Evolutionary conservation across 2,797 vertebrate species (phyloP), one percentile per base, ranked within the genome.

Genomic region (Odontamblyopus rebecca): DNA sequence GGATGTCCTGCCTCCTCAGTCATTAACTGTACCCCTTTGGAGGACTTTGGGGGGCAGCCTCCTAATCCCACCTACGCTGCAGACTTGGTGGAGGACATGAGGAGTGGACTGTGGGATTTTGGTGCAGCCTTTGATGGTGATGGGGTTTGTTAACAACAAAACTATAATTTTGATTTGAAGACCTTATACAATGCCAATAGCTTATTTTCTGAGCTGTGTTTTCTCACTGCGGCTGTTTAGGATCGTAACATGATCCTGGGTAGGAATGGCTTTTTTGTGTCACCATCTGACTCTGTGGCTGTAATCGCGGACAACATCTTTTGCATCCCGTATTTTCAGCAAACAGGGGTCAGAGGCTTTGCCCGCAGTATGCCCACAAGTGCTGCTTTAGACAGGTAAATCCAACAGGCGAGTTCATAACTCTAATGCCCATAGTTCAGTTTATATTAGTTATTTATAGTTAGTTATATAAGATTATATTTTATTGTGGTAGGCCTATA

Each of bases 361-460:
- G 98, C 96, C 12, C 95, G 97, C 65, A 99, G 97, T 91, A 99
- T 99, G 97, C 96, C 97, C 80, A 99, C 97, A 66, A 99, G 98
- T 7, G 94, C 94, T 11, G 97, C 98, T 12, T 92, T 98, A 61
- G 97, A 99, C 89, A 95, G 95, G 97, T 98, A 94, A 82, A 90
- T 70, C 61, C 53, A 60, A 48, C 12, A 48, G 44, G 44, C 13
- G 11, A 61, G 60, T 32, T 70, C 56, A 35, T 70, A 72, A 5
- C 2, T 32, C 19, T 11, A 7, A 62, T n/a, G n/a, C 2, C 19
- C 27, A 30, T 30, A 60, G 26, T 59, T 59, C 27, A 29, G 2
- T 48, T 48, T 48, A 48, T 16, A 48, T 48, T 48, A 5, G 44
- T 48, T 48, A 23, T 23, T 23, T 23, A 23, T 23, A 23, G 23